These are phyloP conservation scores for Ophioderma brevispina DNA, from an alignment of 35 echinoderm and acorn worm species.

Conservation along the genomic window DNA sequence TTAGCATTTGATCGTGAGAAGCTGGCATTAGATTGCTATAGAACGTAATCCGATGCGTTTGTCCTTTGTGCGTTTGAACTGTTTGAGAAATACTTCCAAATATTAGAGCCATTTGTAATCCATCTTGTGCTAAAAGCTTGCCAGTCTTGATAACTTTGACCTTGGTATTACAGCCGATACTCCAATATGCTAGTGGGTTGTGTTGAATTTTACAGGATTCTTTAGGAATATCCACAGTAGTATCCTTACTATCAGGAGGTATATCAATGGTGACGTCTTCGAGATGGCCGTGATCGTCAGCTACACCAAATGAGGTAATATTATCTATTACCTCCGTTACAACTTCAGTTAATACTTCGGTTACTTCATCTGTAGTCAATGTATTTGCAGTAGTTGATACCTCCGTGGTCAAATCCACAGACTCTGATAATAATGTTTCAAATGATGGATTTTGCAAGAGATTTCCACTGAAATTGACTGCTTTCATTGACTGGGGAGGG, in stretches of 20 bases:
- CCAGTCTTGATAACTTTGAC: neutral
- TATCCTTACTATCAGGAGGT: too few species aligned
- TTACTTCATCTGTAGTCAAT: too few species aligned
- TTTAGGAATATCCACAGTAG: too few species aligned
- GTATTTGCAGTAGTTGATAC: too few species aligned
- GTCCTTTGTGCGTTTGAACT: neutral
- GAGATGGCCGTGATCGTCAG: too few species aligned
- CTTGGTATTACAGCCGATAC: neutral
- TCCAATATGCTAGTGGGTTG: neutral
- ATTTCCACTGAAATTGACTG: neutral
- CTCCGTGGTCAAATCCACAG: neutral
- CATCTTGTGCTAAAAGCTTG: neutral
- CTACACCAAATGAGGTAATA: too few species aligned
- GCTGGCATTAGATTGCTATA: neutral
- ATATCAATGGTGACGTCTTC: too few species aligned
- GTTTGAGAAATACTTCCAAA: constrained; percentile 33
- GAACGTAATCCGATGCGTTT: neutral
- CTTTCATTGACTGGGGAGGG: neutral
- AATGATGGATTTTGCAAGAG: constrained; percentile 39
- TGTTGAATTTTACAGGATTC: too few species aligned
- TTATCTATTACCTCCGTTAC: too few species aligned
- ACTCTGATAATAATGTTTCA: too few species aligned
- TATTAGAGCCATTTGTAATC: neutral
- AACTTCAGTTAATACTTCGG: too few species aligned
- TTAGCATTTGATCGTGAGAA: constrained; percentile 14